Evolutionary conservation across 2,113 vertebrate genomes (phyloP).

Genomic region (Ailuropoda melanoleuca): DNA sequence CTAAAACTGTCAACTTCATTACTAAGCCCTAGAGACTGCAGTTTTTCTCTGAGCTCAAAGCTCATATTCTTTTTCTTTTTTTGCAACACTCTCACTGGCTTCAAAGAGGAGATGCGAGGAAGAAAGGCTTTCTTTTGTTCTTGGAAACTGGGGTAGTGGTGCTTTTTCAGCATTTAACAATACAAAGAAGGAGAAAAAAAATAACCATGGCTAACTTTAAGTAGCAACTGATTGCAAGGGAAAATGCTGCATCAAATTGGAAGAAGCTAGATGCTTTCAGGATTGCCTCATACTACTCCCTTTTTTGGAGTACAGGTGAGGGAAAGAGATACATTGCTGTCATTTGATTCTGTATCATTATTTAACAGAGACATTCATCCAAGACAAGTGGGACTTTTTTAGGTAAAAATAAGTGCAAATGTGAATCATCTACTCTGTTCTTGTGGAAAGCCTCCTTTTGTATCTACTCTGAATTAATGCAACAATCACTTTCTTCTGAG

Average conservation of each 20-base stretch:
- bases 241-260: not conserved
- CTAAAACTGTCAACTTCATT: not conserved
- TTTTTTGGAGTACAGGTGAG: not conserved
- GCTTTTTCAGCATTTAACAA: not conserved
- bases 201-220: not conserved
- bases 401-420: not conserved
- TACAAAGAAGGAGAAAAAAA: not conserved
- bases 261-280: not conserved
- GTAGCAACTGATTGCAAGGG: not conserved
- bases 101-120: not conserved
- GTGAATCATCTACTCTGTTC: not conserved
- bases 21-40: not conserved
- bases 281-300: not conserved
- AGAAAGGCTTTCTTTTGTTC: not conserved
- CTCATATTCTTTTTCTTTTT: not conserved
- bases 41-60: not conserved
- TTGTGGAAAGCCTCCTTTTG: not conserved
- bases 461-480: not conserved
- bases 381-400: not conserved
- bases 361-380: not conserved
- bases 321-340: not conserved
- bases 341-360: not conserved
- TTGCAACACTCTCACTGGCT: not conserved
- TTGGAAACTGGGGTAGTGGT: not conserved
- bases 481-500: not conserved